A percentile compares a stretch with the other conserved stretches of the same genome.
Conservation (phyloP, 2,113 vertebrate genomes). For the Phrynosoma blainvillii region DNA sequence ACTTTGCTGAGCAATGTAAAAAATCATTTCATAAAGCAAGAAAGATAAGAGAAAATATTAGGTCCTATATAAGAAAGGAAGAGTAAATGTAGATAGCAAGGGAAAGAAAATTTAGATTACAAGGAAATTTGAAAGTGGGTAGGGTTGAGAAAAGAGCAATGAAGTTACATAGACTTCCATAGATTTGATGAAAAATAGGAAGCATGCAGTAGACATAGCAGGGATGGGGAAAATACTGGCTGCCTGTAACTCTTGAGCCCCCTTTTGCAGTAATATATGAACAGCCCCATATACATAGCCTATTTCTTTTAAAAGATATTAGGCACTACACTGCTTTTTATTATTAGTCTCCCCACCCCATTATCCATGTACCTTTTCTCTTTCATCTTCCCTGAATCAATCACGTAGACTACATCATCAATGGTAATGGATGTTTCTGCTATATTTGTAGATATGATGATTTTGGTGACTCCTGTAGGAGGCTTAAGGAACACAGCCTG, state of each 20-base stretch:
- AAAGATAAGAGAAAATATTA: not conserved
- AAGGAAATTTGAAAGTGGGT: not conserved
- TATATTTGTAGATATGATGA: slow-evolving; percentile 98
- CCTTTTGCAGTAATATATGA: not conserved
- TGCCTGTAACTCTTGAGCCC: too few species aligned
- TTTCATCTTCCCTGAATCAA: slow-evolving; percentile 97
- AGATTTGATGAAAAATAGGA: not conserved
- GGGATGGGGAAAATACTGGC: not conserved
- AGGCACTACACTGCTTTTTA: not conserved
- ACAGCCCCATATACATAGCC: not conserved
- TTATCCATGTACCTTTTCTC: slow-evolving; percentile 87
- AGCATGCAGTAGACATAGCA: not conserved
- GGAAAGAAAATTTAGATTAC: not conserved
- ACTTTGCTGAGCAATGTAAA: not conserved
- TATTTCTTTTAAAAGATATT: not conserved
- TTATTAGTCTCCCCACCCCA: not conserved
- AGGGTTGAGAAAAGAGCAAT: too few species aligned
- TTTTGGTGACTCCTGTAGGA: slow-evolving; percentile 88
- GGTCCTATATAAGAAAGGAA: not conserved
- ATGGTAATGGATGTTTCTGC: slow-evolving; percentile 98
- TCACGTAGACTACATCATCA: slow-evolving; percentile 94
- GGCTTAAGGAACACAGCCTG: slow-evolving; percentile 92
- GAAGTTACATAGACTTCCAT: not conserved
- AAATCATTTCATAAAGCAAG: not conserved
- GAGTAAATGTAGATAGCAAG: not conserved